Evolutionary conservation across 2,888 invertebrate species (phyloP).

Genomic region (Lumbricus terrestris): DNA sequence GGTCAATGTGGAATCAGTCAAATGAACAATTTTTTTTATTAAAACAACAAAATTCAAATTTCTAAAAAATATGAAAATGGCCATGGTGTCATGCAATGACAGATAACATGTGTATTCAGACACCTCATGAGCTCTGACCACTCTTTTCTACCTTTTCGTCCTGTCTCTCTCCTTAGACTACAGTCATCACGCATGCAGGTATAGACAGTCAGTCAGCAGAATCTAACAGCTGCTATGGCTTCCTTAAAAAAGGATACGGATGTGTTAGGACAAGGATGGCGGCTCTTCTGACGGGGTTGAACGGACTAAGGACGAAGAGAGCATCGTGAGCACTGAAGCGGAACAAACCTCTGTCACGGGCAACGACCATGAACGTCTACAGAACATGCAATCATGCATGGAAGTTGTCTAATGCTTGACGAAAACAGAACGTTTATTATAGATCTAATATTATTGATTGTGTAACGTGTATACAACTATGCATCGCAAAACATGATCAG

Average conservation of each 20-base stretch:
- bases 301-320: slow-evolving; percentile 91
- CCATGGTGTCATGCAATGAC: too few species aligned
- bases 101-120: too few species aligned
- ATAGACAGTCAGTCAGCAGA: background rate
- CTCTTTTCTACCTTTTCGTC: background rate
- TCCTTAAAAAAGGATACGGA: slow-evolving; percentile 67
- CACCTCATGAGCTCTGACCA: too few species aligned
- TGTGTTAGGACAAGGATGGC: slow-evolving; percentile 97
- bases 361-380: slow-evolving; percentile 97
- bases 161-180: background rate
- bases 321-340: slow-evolving; percentile 96
- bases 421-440: background rate
- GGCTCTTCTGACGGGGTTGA: slow-evolving; percentile 94
- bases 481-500: too few species aligned
- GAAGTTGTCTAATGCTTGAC: background rate
- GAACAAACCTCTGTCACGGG: slow-evolving; percentile 97
- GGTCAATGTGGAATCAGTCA: too few species aligned
- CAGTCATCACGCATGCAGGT: too few species aligned
- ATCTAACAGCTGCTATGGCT: background rate
- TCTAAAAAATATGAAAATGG: too few species aligned
- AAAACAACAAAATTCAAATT: too few species aligned
- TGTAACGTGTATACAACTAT: too few species aligned
- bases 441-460: too few species aligned
- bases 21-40: too few species aligned
- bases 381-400: too few species aligned